Conservation (phyloP, 2,797 vertebrate species). For the Hirundo rustica region DNA sequence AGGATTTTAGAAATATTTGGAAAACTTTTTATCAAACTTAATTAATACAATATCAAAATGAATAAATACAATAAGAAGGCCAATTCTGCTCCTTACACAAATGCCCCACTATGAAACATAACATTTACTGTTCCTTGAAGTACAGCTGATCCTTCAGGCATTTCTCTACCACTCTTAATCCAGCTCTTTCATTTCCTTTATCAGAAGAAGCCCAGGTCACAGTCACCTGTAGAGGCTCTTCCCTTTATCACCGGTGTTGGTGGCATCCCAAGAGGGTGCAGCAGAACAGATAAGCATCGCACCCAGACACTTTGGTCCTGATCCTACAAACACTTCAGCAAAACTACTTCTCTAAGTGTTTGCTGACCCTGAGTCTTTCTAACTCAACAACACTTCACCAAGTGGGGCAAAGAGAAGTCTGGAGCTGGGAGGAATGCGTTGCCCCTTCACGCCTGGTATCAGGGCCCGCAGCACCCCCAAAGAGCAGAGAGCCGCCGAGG, state of each 20-base stretch:
- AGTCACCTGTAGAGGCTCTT: neutral
- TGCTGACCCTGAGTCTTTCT: neutral
- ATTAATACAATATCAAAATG: neutral
- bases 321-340: neutral
- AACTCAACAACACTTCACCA: neutral
- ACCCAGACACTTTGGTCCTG: neutral
- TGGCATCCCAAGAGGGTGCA: neutral
- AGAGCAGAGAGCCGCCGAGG: neutral
- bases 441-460: rapidly evolving
- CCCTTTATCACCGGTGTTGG: neutral
- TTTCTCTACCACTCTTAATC: neutral
- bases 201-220: neutral
- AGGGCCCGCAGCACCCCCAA: neutral
- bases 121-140: neutral
- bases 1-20: neutral
- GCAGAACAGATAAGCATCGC: neutral
- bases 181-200: neutral
- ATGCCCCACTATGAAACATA: neutral
- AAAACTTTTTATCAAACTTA: neutral
- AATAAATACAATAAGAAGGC: neutral
- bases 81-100: neutral
- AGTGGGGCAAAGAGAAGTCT: neutral
- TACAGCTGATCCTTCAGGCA: neutral
- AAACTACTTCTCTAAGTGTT: neutral
- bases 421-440: conserved; percentile 15